A percentile compares a stretch with the other conserved stretches of the same genome.
These are phyloP conservation scores for Meliscaeva auricollis DNA, from an alignment of 2,888 invertebrate genomes.

Conservation along the genomic window DNA sequence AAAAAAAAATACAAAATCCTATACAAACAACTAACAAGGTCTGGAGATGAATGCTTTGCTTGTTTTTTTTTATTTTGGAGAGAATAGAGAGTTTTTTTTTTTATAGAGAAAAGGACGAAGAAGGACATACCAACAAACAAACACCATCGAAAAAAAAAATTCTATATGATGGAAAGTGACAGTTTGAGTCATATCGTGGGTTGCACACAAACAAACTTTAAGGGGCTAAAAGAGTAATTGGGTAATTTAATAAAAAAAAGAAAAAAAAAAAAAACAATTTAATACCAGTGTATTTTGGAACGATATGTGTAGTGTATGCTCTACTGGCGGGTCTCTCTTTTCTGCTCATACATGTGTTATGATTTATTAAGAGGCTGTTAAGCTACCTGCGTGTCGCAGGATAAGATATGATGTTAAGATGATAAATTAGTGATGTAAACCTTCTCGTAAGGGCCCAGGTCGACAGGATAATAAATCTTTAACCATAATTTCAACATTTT, in stretches of 20 bases:
- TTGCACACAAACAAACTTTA: slow-evolving; percentile 5
- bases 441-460: slow-evolving; percentile 3
- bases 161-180: slow-evolving; percentile 21
- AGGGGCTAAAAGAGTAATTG: slow-evolving; percentile 14
- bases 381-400: slow-evolving; percentile 72
- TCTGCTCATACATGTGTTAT: slow-evolving; percentile 46
- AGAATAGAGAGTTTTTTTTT: not conserved
- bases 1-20: not conserved
- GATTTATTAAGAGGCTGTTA: slow-evolving; percentile 62
- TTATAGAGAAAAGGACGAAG: not conserved
- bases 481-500: slow-evolving; percentile 11
- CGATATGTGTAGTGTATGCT: not conserved
- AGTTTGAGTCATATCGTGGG: slow-evolving; percentile 36
- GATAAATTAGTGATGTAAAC: slow-evolving; percentile 67
- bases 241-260: slow-evolving; percentile 25
- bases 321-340: not conserved
- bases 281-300: no score
- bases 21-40: not conserved
- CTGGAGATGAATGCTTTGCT: slow-evolving; percentile 14
- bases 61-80: slow-evolving; percentile 4
- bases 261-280: no score
- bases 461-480: slow-evolving; percentile 28
- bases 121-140: not conserved
- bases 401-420: slow-evolving; percentile 47
- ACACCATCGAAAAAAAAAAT: not conserved